Evolutionary conservation across 2,888 invertebrate species (phyloP).

Genomic region (Acrocyrtus sp.): DNA sequence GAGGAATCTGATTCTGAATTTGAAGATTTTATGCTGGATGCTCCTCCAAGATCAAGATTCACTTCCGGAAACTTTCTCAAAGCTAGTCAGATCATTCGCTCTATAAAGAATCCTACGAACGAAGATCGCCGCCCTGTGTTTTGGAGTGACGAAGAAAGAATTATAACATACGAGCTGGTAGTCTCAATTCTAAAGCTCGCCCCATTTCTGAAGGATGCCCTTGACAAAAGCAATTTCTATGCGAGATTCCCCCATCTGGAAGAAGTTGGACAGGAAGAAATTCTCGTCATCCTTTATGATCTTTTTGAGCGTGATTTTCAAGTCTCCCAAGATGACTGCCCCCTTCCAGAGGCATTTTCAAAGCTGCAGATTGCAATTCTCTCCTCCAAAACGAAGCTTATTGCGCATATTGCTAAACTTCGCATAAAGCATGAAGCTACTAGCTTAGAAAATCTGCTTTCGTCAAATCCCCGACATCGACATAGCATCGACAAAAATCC

Average conservation of each 20-base stretch:
- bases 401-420: constrained; percentile 58
- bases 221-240: constrained; percentile 53
- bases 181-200: constrained; percentile 57
- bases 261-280: constrained; percentile 44
- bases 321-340: constrained; percentile 41
- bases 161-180: constrained; percentile 57
- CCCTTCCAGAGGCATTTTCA: constrained; percentile 35
- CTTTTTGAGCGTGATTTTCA: constrained; percentile 56
- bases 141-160: constrained; percentile 55
- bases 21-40: constrained; percentile 24
- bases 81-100: constrained; percentile 57
- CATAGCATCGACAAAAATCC: constrained; percentile 61
- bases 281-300: constrained; percentile 56
- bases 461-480: constrained; percentile 54
- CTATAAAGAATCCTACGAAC: constrained; percentile 43
- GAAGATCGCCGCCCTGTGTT: constrained; percentile 51
- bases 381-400: constrained; percentile 51
- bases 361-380: constrained; percentile 48
- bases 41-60: constrained; percentile 52
- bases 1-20: constrained; percentile 16
- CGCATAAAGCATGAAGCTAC: constrained; percentile 58
- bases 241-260: constrained; percentile 30
- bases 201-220: constrained; percentile 53
- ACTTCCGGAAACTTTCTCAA: constrained; percentile 51
- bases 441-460: constrained; percentile 46